Percentiles rank a stretch among this genome's conserved stretches.
These are phyloP conservation scores for Nephrotoma flavescens DNA, from an alignment of 2,888 invertebrate genomes.

Conservation along the genomic window DNA sequence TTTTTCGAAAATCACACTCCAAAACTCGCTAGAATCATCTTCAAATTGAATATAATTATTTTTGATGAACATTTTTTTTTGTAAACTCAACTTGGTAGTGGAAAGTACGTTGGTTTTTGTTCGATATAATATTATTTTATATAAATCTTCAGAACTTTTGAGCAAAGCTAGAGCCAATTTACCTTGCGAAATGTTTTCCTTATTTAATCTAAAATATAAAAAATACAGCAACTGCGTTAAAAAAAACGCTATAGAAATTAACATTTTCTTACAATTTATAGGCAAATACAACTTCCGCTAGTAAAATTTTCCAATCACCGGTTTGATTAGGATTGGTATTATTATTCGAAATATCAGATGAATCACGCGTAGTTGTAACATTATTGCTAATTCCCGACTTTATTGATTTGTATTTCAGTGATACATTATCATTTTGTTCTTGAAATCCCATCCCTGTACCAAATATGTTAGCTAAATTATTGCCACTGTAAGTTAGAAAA, in stretches of 20 bases:
- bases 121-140: slow-evolving; percentile 20
- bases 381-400: background rate
- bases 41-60: slow-evolving; percentile 26
- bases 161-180: slow-evolving; percentile 35
- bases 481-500: background rate
- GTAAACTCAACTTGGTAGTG: slow-evolving; percentile 14
- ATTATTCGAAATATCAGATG: background rate
- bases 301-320: slow-evolving; percentile 15
- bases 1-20: slow-evolving; percentile 38
- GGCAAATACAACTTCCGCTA: slow-evolving; percentile 20
- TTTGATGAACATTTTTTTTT: slow-evolving; percentile 14
- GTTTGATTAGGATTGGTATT: background rate
- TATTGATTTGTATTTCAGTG: background rate
- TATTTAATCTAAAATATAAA: slow-evolving; percentile 18
- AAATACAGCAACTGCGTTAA: background rate
- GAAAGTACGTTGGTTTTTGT: slow-evolving; percentile 19
- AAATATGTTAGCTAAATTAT: slow-evolving; percentile 5
- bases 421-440: background rate
- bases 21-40: slow-evolving; percentile 36
- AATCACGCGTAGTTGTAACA: background rate
- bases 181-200: slow-evolving; percentile 23
- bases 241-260: background rate
- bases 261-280: slow-evolving; percentile 15
- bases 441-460: background rate
- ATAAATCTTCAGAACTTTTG: slow-evolving; percentile 14